Percentiles rank a stretch among this genome's conserved stretches.
Conservation (phyloP, 2,113 vertebrate species). For the Corvus cornix region DNA sequence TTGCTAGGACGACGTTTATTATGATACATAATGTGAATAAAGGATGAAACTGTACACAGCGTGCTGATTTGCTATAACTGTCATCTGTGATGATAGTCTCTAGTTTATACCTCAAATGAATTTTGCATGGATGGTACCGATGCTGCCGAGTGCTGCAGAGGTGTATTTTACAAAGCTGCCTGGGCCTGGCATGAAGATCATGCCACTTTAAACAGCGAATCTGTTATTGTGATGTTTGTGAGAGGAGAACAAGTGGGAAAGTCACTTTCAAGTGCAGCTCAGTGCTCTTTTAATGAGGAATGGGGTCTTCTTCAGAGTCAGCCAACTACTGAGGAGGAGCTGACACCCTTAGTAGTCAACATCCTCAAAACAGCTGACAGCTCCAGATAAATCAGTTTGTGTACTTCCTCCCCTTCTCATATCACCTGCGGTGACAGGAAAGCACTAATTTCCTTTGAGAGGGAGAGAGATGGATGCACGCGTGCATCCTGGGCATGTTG, state of each 20-base stretch:
- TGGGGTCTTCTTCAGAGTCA: conserved; percentile 81
- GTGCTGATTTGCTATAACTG: conserved; percentile 65
- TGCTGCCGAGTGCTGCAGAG: conserved; percentile 17
- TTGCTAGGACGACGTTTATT: conserved; percentile 64
- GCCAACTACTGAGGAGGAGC: conserved; percentile 83
- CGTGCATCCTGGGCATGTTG: conserved; percentile 35
- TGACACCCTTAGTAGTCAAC: conserved; percentile 70
- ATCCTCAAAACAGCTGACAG: conserved; percentile 86
- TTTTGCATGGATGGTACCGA: conserved; percentile 14
- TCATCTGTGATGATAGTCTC: conserved; percentile 55
- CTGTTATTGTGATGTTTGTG: conserved; percentile 73
- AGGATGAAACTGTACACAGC: conserved; percentile 48
- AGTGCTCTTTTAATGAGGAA: conserved; percentile 84
- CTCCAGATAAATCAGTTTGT: conserved; percentile 87
- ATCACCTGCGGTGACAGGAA: conserved; percentile 83
- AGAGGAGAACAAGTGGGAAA: conserved; percentile 78
- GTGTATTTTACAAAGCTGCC: conserved; percentile 55
- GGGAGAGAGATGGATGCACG: conserved; percentile 58
- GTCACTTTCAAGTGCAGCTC: conserved; percentile 85
- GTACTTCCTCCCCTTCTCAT: conserved; percentile 76
- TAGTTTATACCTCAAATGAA: conserved; percentile 59
- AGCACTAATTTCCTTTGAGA: conserved; percentile 83
- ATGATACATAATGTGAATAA: conserved; percentile 66
- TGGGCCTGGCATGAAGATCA: conserved; percentile 76
- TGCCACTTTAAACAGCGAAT: conserved; percentile 80